Percentiles rank a stretch among this genome's conserved stretches.
phyloP scores from a whole-genome alignment of 2,888 invertebrate species.

The Pseudococcus jackbeardsleyi region DNA sequence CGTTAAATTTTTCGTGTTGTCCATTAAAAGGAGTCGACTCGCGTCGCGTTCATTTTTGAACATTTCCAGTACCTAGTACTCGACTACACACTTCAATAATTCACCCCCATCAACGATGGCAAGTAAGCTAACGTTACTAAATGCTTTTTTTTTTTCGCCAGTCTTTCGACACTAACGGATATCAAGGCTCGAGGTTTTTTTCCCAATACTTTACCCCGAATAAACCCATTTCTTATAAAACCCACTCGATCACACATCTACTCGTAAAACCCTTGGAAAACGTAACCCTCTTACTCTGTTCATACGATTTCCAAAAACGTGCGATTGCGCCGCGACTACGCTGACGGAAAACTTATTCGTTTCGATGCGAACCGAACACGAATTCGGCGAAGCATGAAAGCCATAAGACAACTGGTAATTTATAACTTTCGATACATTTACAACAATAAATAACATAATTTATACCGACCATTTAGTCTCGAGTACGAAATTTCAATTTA shows the following conservation, averaged over 20 bases:
- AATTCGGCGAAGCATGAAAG: conserved; percentile 40
- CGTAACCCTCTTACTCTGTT: background rate
- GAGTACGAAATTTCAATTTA: conserved; percentile 51
- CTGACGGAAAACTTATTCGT: conserved; percentile 44
- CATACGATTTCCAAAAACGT: conserved; percentile 2
- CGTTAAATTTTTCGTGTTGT: background rate
- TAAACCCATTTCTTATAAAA: background rate
- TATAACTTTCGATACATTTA: conserved; percentile 49
- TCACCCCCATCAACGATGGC: conserved; percentile 1
- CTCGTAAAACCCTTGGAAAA: background rate
- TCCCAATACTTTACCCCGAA: background rate
- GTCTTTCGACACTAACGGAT: conserved; percentile 21
- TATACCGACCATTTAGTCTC: conserved; percentile 39
- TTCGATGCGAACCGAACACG: conserved; percentile 33
- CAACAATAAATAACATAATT: conserved; percentile 47
- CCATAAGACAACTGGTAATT: conserved; percentile 49
- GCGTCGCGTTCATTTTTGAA: conserved; percentile 27
- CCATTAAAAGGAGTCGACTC: conserved; percentile 25
- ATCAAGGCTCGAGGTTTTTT: conserved; percentile 17
- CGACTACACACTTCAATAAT: conserved; percentile 31
- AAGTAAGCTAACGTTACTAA: conserved; percentile 30
- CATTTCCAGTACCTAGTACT: background rate
- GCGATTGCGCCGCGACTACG: background rate
- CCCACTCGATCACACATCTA: conserved; percentile 27
- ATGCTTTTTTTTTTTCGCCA: conserved; percentile 30